Conservation (phyloP, 2,888 invertebrate genomes). For the Andrena hattorfiana region DNA sequence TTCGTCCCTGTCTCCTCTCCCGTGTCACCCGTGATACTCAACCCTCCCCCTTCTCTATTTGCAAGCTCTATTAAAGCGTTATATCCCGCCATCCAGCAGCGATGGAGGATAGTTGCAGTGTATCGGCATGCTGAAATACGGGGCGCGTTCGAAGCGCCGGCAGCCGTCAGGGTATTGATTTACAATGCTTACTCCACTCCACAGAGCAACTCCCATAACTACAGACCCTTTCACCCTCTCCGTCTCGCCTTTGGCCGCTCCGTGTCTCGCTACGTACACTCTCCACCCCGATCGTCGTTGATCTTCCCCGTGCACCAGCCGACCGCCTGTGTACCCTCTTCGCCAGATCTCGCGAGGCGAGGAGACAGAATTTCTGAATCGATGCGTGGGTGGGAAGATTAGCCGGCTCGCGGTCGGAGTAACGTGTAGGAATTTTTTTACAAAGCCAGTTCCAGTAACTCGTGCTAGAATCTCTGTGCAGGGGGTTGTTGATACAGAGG, state of each 20-base stretch:
- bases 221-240: slow-evolving; percentile 62
- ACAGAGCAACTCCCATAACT: slow-evolving; percentile 78
- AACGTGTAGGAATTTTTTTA: no score
- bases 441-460: no score
- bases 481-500: no score
- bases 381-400: no score
- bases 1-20: not conserved
- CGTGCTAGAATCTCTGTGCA: no score
- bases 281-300: slow-evolving; percentile 23
- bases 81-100: slow-evolving; percentile 69
- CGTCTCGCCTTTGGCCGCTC: slow-evolving; percentile 17
- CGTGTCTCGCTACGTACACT: slow-evolving; percentile 2
- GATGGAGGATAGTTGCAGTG: slow-evolving; percentile 73
- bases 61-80: slow-evolving; percentile 64
- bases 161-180: slow-evolving; percentile 81
- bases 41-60: slow-evolving; percentile 26
- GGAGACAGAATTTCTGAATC: no score
- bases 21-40: not conserved
- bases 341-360: no score
- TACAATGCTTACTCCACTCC: slow-evolving; percentile 81
- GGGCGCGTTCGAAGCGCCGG: slow-evolving; percentile 72
- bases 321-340: no score
- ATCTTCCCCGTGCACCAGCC: slow-evolving; percentile 8
- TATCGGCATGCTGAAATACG: slow-evolving; percentile 74
- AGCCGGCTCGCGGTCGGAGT: no score